A percentile compares a stretch with the other conserved stretches of the same genome.
Conservation (phyloP, 2,888 invertebrate genomes). For the Adelognathus sp. region DNA sequence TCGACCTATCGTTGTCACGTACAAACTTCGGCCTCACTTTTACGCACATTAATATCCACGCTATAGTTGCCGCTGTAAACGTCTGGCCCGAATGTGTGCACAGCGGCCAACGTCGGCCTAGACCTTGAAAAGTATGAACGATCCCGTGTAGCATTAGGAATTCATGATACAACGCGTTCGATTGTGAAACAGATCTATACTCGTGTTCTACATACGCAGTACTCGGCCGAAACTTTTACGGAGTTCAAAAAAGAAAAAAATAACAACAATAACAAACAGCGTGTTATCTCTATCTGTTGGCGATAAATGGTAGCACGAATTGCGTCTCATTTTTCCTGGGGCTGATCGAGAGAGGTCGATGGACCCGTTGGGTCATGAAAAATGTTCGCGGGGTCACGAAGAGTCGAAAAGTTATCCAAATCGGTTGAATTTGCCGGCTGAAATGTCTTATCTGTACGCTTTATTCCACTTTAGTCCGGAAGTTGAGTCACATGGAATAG, state of each 20-base stretch:
- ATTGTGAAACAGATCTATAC: not conserved
- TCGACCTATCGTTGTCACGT: not conserved
- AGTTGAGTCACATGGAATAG: no score
- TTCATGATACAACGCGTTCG: conserved; percentile 13
- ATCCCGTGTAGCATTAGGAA: conserved; percentile 27
- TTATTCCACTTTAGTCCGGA: no score
- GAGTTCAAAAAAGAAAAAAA: not conserved
- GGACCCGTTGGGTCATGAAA: no score
- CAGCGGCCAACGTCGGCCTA: conserved; percentile 36
- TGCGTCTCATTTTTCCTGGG: not conserved
- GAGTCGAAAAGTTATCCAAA: no score
- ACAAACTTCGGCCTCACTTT: not conserved
- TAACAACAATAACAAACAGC: not conserved
- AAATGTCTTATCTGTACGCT: no score
- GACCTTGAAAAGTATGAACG: conserved; percentile 51
- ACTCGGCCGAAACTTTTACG: not conserved
- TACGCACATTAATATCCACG: not conserved
- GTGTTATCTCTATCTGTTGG: not conserved
- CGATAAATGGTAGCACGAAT: not conserved
- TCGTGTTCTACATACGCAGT: not conserved
- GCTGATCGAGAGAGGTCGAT: no score
- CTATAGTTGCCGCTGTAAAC: not conserved
- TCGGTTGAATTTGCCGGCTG: no score
- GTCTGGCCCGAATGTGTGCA: not conserved
- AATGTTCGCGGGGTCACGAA: no score